Percentiles rank a stretch among this genome's conserved stretches.
Evolutionary conservation across 2,113 vertebrate species (phyloP).

Genomic region (Alligator mississippiensis): DNA sequence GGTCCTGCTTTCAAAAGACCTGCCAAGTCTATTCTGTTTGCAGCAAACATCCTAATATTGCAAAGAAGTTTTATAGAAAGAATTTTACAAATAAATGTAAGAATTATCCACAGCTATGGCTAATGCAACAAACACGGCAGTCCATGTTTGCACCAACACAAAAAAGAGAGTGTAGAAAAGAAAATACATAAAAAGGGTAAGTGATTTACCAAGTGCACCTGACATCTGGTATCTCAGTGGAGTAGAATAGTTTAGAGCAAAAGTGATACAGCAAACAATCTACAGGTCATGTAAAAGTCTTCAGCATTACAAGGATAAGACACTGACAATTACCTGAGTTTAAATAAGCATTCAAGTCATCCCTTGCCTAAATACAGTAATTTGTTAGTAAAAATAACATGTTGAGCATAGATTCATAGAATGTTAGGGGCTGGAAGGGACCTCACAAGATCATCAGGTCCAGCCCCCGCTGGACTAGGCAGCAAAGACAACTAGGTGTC

Average conservation of each 20-base stretch:
- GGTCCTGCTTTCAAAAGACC: not conserved
- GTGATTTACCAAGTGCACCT: not conserved
- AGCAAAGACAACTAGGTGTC: too few relatives aligned
- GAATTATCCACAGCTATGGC: not conserved
- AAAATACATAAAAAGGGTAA: not conserved
- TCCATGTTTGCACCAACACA: not conserved
- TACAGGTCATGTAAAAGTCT: not conserved
- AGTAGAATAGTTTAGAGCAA: not conserved
- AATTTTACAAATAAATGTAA: not conserved
- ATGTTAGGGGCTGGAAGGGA: too few relatives aligned
- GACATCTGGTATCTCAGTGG: not conserved
- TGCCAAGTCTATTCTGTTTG: accelerated
- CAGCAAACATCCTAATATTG: not conserved
- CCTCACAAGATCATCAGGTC: too few relatives aligned
- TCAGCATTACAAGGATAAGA: not conserved
- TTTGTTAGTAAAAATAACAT: not conserved
- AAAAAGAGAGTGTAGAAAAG: not conserved
- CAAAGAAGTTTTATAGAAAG: not conserved
- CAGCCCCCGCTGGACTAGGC: too few relatives aligned
- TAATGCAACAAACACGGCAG: not conserved
- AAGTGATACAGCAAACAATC: not conserved
- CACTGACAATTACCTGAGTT: not conserved
- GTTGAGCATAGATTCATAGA: too few relatives aligned
- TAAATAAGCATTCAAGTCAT: not conserved
- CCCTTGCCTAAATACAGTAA: not conserved